These are phyloP conservation scores for Mactromeris polynyma DNA, from an alignment of 2,888 invertebrate genomes.

Conservation along the genomic window DNA sequence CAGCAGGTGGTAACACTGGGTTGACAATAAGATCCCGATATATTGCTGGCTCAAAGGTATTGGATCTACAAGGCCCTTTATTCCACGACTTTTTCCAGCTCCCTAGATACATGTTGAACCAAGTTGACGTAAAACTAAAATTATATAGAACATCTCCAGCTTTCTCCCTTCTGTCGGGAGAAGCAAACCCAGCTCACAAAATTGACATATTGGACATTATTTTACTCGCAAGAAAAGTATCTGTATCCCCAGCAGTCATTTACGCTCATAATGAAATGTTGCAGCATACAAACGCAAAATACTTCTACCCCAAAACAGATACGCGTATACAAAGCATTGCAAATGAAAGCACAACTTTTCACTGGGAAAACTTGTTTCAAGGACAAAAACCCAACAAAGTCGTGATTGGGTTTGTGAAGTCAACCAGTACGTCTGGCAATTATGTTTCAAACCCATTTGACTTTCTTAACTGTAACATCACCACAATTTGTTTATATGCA, in stretches of 20 bases:
- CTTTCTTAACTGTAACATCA: constrained; percentile 51
- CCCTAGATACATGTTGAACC: constrained; percentile 57
- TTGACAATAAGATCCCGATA: constrained; percentile 36
- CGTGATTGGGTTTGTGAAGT: constrained; percentile 57
- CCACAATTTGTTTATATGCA: constrained; percentile 49
- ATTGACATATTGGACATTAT: constrained; percentile 47
- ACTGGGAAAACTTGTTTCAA: constrained; percentile 64
- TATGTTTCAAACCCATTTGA: constrained; percentile 53
- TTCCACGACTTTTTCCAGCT: constrained; percentile 52
- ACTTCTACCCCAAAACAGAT: constrained; percentile 45
- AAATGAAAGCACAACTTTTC: constrained; percentile 38
- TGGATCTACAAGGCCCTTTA: constrained; percentile 59
- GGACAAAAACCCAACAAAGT: constrained; percentile 47
- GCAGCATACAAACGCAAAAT: constrained; percentile 45
- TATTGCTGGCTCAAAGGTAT: constrained; percentile 27
- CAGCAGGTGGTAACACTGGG: constrained; percentile 41
- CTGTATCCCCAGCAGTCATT: constrained; percentile 59
- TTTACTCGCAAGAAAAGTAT: constrained; percentile 48
- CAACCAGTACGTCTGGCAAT: constrained; percentile 42
- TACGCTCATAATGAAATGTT: constrained; percentile 56
- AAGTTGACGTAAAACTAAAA: constrained; percentile 61
- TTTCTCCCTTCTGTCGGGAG: constrained; percentile 52
- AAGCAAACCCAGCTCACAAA: constrained; percentile 17
- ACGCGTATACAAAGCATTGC: constrained; percentile 40
- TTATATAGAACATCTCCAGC: constrained; percentile 52